Evolutionary conservation across 2,113 vertebrate species (phyloP).

Genomic region (Psephotus haematonotus): DNA sequence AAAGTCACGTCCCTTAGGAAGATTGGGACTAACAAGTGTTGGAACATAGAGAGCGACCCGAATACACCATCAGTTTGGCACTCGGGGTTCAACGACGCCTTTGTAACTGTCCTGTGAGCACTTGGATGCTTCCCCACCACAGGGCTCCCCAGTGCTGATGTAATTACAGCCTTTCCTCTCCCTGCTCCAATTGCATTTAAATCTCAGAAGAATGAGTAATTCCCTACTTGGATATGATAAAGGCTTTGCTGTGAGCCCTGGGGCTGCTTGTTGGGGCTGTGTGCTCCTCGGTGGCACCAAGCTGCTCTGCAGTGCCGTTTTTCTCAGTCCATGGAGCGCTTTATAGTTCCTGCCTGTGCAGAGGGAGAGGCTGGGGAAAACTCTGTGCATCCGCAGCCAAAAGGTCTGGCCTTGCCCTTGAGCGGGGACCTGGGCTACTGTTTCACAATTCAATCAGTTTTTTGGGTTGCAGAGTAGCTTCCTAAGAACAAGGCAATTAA

Average conservation of each 20-base stretch:
- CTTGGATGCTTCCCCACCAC: not conserved
- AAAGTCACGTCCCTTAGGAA: not conserved
- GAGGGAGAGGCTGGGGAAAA: not conserved
- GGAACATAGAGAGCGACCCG: not conserved
- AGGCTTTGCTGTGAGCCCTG: not conserved
- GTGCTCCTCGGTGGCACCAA: not conserved
- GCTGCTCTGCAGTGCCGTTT: not conserved
- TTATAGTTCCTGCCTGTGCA: not conserved
- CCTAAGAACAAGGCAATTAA: conserved; percentile 11
- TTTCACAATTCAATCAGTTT: conserved; percentile 50
- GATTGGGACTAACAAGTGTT: not conserved
- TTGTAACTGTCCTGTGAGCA: not conserved
- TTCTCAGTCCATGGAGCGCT: not conserved
- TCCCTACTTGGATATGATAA: not conserved
- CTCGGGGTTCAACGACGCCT: not conserved
- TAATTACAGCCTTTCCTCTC: not conserved
- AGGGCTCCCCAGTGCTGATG: not conserved
- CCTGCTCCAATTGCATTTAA: not conserved
- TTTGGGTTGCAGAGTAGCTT: not conserved
- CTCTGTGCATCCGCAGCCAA: not conserved
- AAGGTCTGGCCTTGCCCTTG: conserved; percentile 36
- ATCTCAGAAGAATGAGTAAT: conserved; percentile 46
- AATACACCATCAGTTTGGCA: not conserved
- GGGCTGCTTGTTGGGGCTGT: not conserved
- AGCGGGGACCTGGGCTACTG: conserved; percentile 14